phyloP scores from a whole-genome alignment of 2,888 invertebrate species.

The Thecophora atra region DNA sequence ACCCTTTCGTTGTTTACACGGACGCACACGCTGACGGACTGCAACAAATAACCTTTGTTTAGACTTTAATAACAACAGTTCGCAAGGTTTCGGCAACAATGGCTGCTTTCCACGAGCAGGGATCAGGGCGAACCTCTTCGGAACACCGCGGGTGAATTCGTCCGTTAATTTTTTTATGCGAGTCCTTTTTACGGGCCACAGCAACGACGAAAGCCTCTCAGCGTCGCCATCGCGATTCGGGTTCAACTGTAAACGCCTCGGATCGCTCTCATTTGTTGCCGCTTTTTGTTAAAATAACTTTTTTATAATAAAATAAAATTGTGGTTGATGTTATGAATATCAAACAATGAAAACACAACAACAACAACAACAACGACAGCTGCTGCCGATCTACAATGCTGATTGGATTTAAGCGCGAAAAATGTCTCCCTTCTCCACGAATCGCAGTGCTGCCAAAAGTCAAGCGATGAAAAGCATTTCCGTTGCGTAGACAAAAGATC shows the following conservation, averaged over 20 bases:
- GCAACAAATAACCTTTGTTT: slow-evolving; percentile 23
- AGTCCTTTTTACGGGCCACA: background rate
- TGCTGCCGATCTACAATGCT: background rate
- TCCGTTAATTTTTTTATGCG: slow-evolving; percentile 32
- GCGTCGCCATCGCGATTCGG: slow-evolving; percentile 38
- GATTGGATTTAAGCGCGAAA: slow-evolving; percentile 11
- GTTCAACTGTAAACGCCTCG: too few relatives aligned
- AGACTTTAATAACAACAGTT: slow-evolving; percentile 35
- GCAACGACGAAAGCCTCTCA: slow-evolving; percentile 38
- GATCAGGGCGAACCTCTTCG: slow-evolving; percentile 19
- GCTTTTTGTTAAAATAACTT: too few relatives aligned
- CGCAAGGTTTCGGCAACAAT: slow-evolving; percentile 25
- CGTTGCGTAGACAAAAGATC: background rate
- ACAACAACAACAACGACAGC: background rate
- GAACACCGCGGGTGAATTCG: slow-evolving; percentile 39
- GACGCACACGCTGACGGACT: background rate
- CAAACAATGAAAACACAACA: too few relatives aligned
- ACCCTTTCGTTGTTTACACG: background rate
- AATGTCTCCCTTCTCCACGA: background rate
- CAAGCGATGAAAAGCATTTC: background rate
- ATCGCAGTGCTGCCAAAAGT: background rate
- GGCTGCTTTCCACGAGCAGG: background rate
- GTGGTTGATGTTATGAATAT: too few relatives aligned
- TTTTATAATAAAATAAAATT: too few relatives aligned
- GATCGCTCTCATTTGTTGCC: too few relatives aligned